Conservation (phyloP, 2,888 invertebrate genomes). For the Metallyticus violacea region DNA sequence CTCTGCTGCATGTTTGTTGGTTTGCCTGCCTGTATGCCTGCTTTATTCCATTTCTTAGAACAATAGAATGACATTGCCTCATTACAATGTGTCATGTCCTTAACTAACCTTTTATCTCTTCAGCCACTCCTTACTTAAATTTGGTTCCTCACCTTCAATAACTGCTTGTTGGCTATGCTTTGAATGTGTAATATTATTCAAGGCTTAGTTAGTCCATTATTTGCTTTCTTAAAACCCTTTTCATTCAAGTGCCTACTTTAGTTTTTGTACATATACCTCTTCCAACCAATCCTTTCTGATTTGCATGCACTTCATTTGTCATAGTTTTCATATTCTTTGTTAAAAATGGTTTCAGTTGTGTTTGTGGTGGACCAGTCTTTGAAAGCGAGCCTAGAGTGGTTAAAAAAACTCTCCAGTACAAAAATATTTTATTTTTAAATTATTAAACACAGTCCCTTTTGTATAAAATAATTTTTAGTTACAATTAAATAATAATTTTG, state of each 20-base stretch:
- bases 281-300: background rate
- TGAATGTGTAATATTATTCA: background rate
- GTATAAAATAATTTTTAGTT: background rate
- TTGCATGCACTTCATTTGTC: background rate
- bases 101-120: background rate
- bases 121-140: background rate
- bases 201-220: background rate
- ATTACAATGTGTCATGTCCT: background rate
- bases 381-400: conserved; percentile 19
- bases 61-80: background rate
- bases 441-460: background rate
- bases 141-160: background rate
- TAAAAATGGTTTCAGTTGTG: conserved; percentile 14
- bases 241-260: background rate
- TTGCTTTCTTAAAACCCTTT: background rate
- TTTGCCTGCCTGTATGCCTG: background rate
- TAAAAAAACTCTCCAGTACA: background rate
- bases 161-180: conserved; percentile 1
- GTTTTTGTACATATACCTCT: background rate
- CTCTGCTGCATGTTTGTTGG: background rate
- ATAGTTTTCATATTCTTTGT: background rate
- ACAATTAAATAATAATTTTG: no score
- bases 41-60: background rate
- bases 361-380: conserved; percentile 28
- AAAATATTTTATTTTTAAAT: background rate